Base-by-base conservation (phyloP, 2,888 invertebrate genomes). In the Drosophila diplacantha region DNA sequence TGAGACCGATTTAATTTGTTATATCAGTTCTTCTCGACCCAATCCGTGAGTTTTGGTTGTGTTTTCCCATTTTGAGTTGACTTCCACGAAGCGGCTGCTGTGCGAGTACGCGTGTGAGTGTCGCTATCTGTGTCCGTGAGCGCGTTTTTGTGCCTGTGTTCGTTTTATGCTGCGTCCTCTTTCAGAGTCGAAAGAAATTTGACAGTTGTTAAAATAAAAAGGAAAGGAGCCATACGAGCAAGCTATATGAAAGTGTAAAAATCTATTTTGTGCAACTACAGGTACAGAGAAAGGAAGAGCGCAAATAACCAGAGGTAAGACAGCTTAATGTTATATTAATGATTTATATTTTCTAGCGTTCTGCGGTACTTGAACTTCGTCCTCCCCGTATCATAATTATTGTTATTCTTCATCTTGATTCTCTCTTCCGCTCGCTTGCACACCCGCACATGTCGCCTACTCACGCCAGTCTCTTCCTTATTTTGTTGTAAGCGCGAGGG, bases 391-490 rank as follows among this genome's bases (percentile, higher is more conserved):
- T 34, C 11, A 24, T 71, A 65, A 79, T 76, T 79, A 71, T 75
- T 67, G 60, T 75, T 66, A 56, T 75, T 58, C 57, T 65, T 34
- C 49, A 47, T 56, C 20, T 35, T 31, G 18, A 5, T 16, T 72
- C 46, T 49, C 54, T 35, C 56, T 62, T 49, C 46, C 63, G 43
- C 54, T 49, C 37, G 24, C 38, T 29, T 18, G n/a, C 32, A 12
- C 55, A 51, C 59, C 41, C 34, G 16, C 58, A 74, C 53, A 64
- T 58, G 55, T 76, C 80, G 80, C 74, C 80, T 76, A 73, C 80
- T 58, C 76, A 65, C 20, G n/a, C 16, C 22, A 53, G 46, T 59
- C 49, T 63, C 60, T 63, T 64, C 38, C 70, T 49, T 72, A 58
- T 64, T 72, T 60, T 26, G 47, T 51, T 65, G 14, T 18, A 43